Conservation (phyloP, 2,888 invertebrate species). For the Carterocephalus palaemon region DNA sequence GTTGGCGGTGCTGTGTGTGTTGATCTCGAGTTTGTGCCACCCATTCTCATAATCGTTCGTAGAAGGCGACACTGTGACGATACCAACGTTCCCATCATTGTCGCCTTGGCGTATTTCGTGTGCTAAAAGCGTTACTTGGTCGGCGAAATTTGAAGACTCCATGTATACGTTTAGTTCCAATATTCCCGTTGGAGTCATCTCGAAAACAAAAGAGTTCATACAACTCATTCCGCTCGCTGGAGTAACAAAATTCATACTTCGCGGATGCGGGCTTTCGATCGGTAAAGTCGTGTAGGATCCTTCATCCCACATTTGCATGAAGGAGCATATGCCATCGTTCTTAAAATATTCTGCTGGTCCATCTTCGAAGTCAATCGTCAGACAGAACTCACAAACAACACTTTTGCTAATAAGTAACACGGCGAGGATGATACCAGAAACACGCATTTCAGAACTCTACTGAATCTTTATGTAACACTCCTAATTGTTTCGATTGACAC, state of each 20-base stretch:
- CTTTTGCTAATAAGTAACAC: conserved; percentile 26
- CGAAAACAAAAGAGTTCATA: conserved; percentile 35
- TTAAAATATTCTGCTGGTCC: conserved; percentile 40
- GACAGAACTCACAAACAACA: conserved; percentile 42
- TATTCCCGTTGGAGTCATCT: conserved; percentile 39
- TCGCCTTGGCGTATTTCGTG: conserved; percentile 34
- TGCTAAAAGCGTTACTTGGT: conserved; percentile 43
- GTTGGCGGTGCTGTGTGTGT: conserved; percentile 26
- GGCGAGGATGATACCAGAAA: conserved; percentile 15
- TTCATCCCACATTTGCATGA: conserved; percentile 37
- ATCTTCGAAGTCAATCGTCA: conserved; percentile 46
- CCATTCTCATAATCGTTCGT: conserved; percentile 30
- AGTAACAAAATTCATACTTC: conserved; percentile 39
- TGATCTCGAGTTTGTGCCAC: conserved; percentile 32
- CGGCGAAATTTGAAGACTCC: conserved; percentile 31
- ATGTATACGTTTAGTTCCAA: conserved; percentile 48
- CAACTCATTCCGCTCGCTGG: conserved; percentile 35
- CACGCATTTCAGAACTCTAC: conserved; percentile 23
- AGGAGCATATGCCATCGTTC: conserved; percentile 35
- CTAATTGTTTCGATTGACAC: conserved; percentile 32
- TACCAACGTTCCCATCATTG: conserved; percentile 32
- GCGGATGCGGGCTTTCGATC: conserved; percentile 35
- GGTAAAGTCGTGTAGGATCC: conserved; percentile 34
- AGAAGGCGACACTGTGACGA: conserved; percentile 22
- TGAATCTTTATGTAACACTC: conserved; percentile 28